These are phyloP conservation scores for Drosophila burlai DNA, from an alignment of 1,140 invertebrate species.

Conservation along the genomic window DNA sequence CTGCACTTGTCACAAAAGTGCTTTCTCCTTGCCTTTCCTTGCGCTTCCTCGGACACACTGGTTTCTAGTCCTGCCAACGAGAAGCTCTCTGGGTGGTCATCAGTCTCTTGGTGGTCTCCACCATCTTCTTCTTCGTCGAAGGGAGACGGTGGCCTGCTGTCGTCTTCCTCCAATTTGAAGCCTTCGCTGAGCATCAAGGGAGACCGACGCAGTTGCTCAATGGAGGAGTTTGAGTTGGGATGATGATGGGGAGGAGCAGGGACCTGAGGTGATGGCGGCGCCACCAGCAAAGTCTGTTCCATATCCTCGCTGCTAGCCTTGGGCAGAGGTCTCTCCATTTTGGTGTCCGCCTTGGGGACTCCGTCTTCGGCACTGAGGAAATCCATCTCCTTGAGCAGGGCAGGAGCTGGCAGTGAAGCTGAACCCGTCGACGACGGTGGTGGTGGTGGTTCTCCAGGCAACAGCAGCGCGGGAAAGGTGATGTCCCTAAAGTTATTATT, in stretches of 20 bases:
- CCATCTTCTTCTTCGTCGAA: constrained; percentile 33
- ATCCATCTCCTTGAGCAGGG: constrained; percentile 40
- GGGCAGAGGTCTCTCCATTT: constrained; percentile 25
- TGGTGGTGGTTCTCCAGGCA: constrained; percentile 67
- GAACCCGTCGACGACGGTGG: constrained; percentile 15
- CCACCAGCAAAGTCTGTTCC: constrained; percentile 35
- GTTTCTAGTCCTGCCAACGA: constrained; percentile 22
- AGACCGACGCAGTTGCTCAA: constrained; percentile 59
- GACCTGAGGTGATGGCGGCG: constrained; percentile 23
- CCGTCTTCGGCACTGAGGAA: constrained; percentile 33
- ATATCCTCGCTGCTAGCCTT: constrained; percentile 15
- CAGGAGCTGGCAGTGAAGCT: neutral
- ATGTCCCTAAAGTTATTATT: constrained; percentile 79
- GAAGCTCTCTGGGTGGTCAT: constrained; percentile 40
- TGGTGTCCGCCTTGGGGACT: neutral
- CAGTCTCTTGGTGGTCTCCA: constrained; percentile 5
- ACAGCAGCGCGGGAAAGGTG: constrained; percentile 53
- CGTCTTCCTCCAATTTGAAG: constrained; percentile 63
- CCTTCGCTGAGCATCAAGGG: constrained; percentile 49
- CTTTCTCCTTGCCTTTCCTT: constrained; percentile 49
- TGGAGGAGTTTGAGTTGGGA: constrained; percentile 25
- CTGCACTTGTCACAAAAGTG: constrained; percentile 88
- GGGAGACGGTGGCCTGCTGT: constrained; percentile 40
- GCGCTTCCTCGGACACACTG: constrained; percentile 16
- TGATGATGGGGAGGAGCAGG: neutral